A percentile compares a stretch with the other conserved stretches of the same genome.
Evolutionary conservation across 1,140 invertebrate species (phyloP).

Genomic region (Diorhabda carinulata): DNA sequence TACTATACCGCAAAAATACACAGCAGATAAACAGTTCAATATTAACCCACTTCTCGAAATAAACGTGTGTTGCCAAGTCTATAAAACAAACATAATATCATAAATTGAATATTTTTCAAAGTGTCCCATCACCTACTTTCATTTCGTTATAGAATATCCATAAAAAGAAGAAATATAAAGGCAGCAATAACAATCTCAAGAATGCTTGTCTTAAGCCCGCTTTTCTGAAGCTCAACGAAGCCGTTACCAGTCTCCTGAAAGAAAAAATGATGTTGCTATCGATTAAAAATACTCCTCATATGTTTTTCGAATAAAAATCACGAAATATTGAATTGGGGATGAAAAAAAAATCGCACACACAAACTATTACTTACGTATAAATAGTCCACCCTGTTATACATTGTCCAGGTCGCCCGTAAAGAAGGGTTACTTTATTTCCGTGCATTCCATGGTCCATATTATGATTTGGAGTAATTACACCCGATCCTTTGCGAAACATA

Average conservation of each 20-base stretch:
- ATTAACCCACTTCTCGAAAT: slow-evolving; percentile 75
- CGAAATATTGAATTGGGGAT: background rate
- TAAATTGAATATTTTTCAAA: slow-evolving; percentile 12
- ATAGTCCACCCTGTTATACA: slow-evolving; percentile 69
- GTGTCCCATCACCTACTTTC: slow-evolving; percentile 49
- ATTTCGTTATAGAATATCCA: slow-evolving; percentile 77
- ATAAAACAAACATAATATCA: slow-evolving; percentile 27
- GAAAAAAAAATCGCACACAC: background rate
- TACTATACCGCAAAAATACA: slow-evolving; percentile 75
- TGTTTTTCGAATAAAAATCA: background rate
- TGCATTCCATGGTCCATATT: slow-evolving; percentile 41
- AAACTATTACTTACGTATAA: slow-evolving; percentile 62
- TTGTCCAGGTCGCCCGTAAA: slow-evolving; percentile 68
- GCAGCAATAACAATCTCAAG: slow-evolving; percentile 68
- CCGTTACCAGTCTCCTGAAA: slow-evolving; percentile 65
- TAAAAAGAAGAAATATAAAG: slow-evolving; percentile 71
- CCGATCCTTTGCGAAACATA: slow-evolving; percentile 58
- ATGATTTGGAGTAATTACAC: slow-evolving; percentile 37
- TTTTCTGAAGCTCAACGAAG: slow-evolving; percentile 72
- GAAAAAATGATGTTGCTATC: background rate
- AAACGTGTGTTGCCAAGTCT: slow-evolving; percentile 70
- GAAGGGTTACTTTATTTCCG: slow-evolving; percentile 62
- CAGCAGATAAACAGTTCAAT: slow-evolving; percentile 72
- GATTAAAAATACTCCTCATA: background rate
- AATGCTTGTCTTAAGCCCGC: slow-evolving; percentile 69